Percentiles rank a stretch among this genome's conserved stretches.
phyloP scores from a whole-genome alignment of 2,113 vertebrate species.

The Clarias magur region DNA sequence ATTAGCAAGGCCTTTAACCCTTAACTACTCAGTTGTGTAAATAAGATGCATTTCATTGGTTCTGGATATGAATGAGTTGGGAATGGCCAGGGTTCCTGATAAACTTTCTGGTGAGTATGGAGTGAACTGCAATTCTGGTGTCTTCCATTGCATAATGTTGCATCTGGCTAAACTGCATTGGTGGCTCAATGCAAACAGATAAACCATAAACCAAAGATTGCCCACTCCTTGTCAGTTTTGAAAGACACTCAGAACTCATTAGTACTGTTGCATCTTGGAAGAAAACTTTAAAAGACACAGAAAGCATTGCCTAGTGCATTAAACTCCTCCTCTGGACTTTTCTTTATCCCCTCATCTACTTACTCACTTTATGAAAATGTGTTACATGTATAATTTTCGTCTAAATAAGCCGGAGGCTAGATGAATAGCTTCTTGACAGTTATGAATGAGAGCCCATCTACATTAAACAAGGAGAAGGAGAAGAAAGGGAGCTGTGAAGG shows the following conservation, averaged over 20 bases:
- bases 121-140: neutral
- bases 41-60: neutral
- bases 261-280: slow-evolving; percentile 40
- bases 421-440: slow-evolving; percentile 82
- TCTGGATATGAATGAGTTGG: neutral
- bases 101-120: neutral
- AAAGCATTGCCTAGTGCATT: slow-evolving; percentile 53
- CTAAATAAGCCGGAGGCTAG: slow-evolving; percentile 75
- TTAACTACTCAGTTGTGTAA: neutral
- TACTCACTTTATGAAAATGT: slow-evolving; percentile 54
- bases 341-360: neutral
- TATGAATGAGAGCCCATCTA: slow-evolving; percentile 78
- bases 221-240: slow-evolving; percentile 22
- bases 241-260: slow-evolving; percentile 63
- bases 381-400: slow-evolving; percentile 69
- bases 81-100: neutral
- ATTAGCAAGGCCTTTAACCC: neutral
- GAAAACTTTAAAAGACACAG: slow-evolving; percentile 58
- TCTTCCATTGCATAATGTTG: neutral
- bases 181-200: slow-evolving; percentile 46
- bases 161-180: neutral
- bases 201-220: slow-evolving; percentile 39
- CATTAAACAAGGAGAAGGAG: slow-evolving; percentile 77
- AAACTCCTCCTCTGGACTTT: slow-evolving; percentile 6
- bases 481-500: slow-evolving; percentile 22